Evolutionary conservation across 2,888 invertebrate species (phyloP), one percentile per base, ranked within the genome.

Genomic region (Clistopyga incitator): DNA sequence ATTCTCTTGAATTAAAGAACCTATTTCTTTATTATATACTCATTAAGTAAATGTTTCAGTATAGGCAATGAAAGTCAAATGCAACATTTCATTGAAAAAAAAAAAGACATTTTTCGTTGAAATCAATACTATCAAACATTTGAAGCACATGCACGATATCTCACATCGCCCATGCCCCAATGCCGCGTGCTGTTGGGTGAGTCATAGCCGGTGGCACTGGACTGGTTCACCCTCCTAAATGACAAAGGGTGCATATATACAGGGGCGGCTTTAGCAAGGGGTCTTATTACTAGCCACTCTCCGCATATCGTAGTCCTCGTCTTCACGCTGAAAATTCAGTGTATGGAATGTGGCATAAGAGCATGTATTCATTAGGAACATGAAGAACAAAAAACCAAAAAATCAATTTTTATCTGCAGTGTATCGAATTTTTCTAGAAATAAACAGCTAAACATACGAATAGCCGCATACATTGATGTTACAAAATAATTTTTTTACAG

Each of bases 221-320:
- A 85, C 87, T 87, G 85, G 86, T 85, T 87, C 87, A 87, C 87
- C 87, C 87, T 83, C 78, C 84, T 74, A 81, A 83, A 83, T 77
- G 70, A 78, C 76, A 67, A 82, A 50, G 68, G 68, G 68, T 76
- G 47, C 77, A 61, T 61, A 61, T 18, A 61, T 38, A 61, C 61
- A n/a, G 38, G 82, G 76, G 79, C 59, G 38, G 65, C 79, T 45
- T 67, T 47, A 70, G 25, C 29, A n/a, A 29, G 45, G 54, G 70
- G 71, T 70, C 78, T 67, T 68, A n/a, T 64, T 76, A 64, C 47
- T n/a, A 47, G 70, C 68, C 64, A 61, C 65, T 47, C 13, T 61
- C 61, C 54, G 54, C 64, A 56, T 67, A 72, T 74, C 67, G 20
- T 72, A 59, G 59, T 71, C 64, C 25, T 47, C 38, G 67, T 61